Base-by-base conservation (phyloP, 2,797 vertebrate species). In the Neopelma chrysocephalum region DNA sequence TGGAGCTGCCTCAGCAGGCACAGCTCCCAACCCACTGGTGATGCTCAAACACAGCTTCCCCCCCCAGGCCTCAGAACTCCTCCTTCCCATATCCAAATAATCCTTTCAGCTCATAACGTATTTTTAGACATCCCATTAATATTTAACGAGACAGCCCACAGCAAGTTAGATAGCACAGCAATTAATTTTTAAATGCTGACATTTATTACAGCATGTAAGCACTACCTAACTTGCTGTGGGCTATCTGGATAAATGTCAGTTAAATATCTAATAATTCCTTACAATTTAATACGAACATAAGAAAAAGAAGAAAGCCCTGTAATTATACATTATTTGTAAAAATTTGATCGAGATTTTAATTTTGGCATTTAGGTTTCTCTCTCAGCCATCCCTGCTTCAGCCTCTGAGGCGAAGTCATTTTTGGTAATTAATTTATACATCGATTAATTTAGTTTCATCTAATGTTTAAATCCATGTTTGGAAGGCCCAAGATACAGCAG, bases 221-320 rank as follows among this genome's bases (percentile, higher is more conserved):
- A 69, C 94, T 94, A 96, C 96, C 97, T 96, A 91, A 93, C 96
- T 97, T 90, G 95, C 93, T 84, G 93, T 80, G 95, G 97, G 95
- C 96, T 95, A 92, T 94, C 79, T 47, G 96, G 94, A 97, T 97
- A 97, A 98, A 98, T 95, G 96, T 97, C 97, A 97, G 96, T 95
- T 95, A 94, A 93, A 89, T 89, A 97, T 90, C 90, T 94, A 97
- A 94, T 97, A 96, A 94, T 96, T 96, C 89, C 88, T 90, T 72
- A 92, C 79, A 73, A 64, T 90, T 93, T 93, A 77, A 91, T 96
- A 91, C 69, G 80, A 94, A 91, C 82, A 93, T 96, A 45, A 91
- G 82, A 78, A 54, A 69, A 71, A 45, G 10, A 78, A 79, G 89
- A 87, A 86, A 61, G 29, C 66, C 45, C 85, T 87, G 89, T 95